phyloP scores from a whole-genome alignment of 2,888 invertebrate genomes.

The Serripes groenlandicus region DNA sequence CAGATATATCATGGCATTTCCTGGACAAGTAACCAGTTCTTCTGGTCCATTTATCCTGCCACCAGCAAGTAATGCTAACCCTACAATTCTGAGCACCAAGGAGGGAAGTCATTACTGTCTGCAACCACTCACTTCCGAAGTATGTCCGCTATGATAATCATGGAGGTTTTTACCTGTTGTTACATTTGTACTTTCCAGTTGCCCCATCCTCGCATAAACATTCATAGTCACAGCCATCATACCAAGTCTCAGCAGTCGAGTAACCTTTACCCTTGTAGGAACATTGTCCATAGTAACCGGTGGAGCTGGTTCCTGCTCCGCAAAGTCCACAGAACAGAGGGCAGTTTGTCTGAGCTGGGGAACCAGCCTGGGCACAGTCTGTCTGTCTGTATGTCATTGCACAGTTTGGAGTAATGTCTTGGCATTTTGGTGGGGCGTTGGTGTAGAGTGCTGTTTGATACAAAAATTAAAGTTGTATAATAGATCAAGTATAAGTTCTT shows the following conservation, averaged over 20 bases:
- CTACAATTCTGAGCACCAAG: no score
- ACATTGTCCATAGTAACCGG: slow-evolving; percentile 69
- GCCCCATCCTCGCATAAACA: slow-evolving; percentile 74
- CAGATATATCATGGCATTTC: no score
- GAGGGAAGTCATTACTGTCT: slow-evolving; percentile 1
- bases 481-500: no score
- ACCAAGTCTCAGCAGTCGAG: slow-evolving; percentile 69
- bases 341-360: slow-evolving; percentile 75
- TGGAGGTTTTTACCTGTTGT: slow-evolving; percentile 65
- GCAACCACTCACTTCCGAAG: no score
- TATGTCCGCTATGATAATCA: no score
- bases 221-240: slow-evolving; percentile 74
- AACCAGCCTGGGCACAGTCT: slow-evolving; percentile 66
- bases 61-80: no score
- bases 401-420: slow-evolving; percentile 73
- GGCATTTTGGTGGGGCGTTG: slow-evolving; percentile 70
- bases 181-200: slow-evolving; percentile 71
- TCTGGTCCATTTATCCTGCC: no score
- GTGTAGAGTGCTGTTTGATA: slow-evolving; percentile 72
- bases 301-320: slow-evolving; percentile 49
- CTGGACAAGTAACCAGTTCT: no score
- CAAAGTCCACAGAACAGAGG: slow-evolving; percentile 76
- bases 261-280: slow-evolving; percentile 72
- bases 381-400: slow-evolving; percentile 66
- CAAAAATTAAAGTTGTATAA: no score